Conservation (phyloP, 1,140 invertebrate species). For the Lordiphosa mommai region DNA sequence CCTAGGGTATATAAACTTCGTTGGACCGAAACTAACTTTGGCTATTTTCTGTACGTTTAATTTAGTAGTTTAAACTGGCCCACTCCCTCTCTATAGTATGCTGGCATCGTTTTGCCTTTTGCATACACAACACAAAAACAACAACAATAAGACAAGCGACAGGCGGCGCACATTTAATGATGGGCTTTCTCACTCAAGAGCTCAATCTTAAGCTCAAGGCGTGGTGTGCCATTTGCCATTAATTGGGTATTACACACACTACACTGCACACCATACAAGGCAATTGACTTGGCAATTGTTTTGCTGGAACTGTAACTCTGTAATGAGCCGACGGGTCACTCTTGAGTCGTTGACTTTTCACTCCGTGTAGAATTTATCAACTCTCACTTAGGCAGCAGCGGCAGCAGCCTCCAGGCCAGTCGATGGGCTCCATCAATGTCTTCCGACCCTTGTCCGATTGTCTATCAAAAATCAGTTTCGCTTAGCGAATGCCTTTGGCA, state of each 20-base stretch:
- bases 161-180: conserved; percentile 41
- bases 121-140: conserved; percentile 15
- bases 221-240: conserved; percentile 38
- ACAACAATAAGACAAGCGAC: conserved; percentile 3
- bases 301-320: conserved; percentile 13
- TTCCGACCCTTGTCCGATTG: conserved; percentile 36
- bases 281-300: conserved; percentile 20
- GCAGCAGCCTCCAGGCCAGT: neutral
- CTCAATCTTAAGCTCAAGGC: neutral
- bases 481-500: conserved; percentile 17
- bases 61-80: too few relatives aligned
- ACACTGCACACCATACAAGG: conserved; percentile 9
- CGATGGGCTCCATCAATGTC: conserved; percentile 13
- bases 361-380: conserved; percentile 31
- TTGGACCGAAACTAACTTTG: too few relatives aligned
- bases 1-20: too few relatives aligned
- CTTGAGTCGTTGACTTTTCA: conserved; percentile 25
- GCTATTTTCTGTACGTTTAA: too few relatives aligned
- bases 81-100: neutral
- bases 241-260: conserved; percentile 48
- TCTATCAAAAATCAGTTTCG: conserved; percentile 45
- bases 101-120: conserved; percentile 10
- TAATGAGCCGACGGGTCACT: conserved; percentile 5
- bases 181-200: conserved; percentile 19
- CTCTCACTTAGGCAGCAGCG: conserved; percentile 38